Evolutionary conservation across 2,888 invertebrate genomes (phyloP).

Genomic region (Cryptus armator): DNA sequence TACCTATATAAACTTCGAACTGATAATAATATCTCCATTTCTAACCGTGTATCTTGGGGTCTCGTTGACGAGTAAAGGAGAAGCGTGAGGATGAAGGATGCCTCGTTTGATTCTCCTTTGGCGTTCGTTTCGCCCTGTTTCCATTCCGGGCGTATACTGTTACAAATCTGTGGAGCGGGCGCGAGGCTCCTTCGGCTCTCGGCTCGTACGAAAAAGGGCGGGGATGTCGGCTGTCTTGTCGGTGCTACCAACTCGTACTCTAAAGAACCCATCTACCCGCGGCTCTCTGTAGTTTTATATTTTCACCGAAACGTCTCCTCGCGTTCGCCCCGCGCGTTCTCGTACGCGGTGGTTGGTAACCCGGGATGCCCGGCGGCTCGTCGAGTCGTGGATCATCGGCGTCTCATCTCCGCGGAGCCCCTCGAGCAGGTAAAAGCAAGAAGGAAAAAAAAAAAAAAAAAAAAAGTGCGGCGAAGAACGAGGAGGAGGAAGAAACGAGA

Average conservation of each 20-base stretch:
- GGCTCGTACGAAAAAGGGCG: slow-evolving; percentile 73
- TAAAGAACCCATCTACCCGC: slow-evolving; percentile 79
- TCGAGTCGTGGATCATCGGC: slow-evolving; percentile 74
- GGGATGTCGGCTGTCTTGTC: slow-evolving; percentile 83
- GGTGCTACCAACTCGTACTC: slow-evolving; percentile 81
- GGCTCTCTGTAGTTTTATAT: slow-evolving; percentile 77
- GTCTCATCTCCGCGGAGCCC: slow-evolving; percentile 64
- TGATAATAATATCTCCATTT: slow-evolving; percentile 29
- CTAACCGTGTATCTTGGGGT: background rate
- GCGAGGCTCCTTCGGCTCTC: slow-evolving; percentile 4
- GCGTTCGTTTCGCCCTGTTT: slow-evolving; percentile 53
- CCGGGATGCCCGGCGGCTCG: slow-evolving; percentile 36
- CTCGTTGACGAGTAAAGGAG: slow-evolving; percentile 17
- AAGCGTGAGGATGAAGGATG: slow-evolving; percentile 51
- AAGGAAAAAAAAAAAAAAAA: slow-evolving; percentile 60
- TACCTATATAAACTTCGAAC: background rate
- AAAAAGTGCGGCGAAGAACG: slow-evolving; percentile 47
- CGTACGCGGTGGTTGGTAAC: slow-evolving; percentile 6
- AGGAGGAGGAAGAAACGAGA: slow-evolving; percentile 58
- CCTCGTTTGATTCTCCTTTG: slow-evolving; percentile 46
- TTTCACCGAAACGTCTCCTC: slow-evolving; percentile 69
- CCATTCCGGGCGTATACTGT: slow-evolving; percentile 67
- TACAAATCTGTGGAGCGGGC: slow-evolving; percentile 69
- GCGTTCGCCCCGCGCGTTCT: slow-evolving; percentile 32
- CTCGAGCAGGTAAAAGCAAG: slow-evolving; percentile 53